Conservation (phyloP, 1,140 invertebrate species). For the Mizuhopecten yessoensis region DNA sequence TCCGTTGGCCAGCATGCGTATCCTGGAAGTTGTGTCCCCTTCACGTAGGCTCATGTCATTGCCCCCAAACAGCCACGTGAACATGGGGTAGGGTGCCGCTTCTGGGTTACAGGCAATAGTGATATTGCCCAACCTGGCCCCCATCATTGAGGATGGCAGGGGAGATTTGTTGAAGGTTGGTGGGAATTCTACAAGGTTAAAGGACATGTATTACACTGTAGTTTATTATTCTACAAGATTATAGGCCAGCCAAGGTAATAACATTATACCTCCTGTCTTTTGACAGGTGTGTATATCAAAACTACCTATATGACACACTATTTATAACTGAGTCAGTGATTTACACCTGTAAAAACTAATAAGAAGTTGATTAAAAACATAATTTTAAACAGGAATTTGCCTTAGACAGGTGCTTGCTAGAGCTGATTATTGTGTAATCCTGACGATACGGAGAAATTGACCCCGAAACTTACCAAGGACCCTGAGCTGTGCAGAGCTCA, state of each 20-base stretch:
- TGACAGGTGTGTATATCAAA: too few relatives aligned
- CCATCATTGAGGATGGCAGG: slow-evolving; percentile 93
- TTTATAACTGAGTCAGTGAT: too few relatives aligned
- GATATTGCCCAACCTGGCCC: slow-evolving; percentile 94
- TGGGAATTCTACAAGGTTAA: slow-evolving; percentile 87
- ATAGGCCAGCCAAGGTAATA: too few relatives aligned
- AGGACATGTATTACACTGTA: not conserved
- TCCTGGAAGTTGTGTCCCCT: slow-evolving; percentile 61
- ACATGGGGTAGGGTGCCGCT: slow-evolving; percentile 92
- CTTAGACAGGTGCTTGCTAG: too few relatives aligned
- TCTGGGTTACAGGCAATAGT: slow-evolving; percentile 96
- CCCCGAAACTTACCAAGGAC: slow-evolving; percentile 55
- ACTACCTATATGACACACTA: too few relatives aligned
- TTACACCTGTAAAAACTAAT: too few relatives aligned
- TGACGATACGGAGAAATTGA: too few relatives aligned
- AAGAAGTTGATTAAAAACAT: too few relatives aligned
- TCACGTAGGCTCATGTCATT: slow-evolving; percentile 87
- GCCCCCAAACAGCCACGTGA: slow-evolving; percentile 95
- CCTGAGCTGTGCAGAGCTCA: slow-evolving; percentile 58
- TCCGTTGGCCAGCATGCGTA: slow-evolving; percentile 73
- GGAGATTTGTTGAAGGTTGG: slow-evolving; percentile 96
- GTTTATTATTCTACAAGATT: too few relatives aligned
- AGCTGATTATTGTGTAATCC: slow-evolving; percentile 90
- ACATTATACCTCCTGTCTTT: too few relatives aligned
- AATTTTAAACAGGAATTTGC: too few relatives aligned